phyloP scores from a whole-genome alignment of 2,797 vertebrate species.

The Schizopygopsis pylzovi region DNA sequence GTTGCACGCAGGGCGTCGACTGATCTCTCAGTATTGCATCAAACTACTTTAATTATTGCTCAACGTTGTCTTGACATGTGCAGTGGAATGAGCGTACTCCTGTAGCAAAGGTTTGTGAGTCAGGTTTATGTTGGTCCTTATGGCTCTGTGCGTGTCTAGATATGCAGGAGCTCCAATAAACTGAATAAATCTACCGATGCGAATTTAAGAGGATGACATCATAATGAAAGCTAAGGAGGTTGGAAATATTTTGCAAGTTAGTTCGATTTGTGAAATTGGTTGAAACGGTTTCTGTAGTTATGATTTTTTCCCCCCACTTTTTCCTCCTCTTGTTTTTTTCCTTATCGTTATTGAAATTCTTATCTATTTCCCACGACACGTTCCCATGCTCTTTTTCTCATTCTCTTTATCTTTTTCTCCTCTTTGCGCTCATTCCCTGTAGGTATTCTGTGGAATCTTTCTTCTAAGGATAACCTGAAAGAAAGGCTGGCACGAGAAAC shows the following conservation, averaged over 20 bases:
- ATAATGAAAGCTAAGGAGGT: background rate
- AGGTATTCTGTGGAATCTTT: conserved; percentile 99
- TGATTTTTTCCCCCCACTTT: background rate
- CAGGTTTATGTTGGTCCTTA: background rate
- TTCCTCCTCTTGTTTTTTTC: background rate
- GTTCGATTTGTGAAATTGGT: background rate
- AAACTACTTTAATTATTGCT: conserved; percentile 39
- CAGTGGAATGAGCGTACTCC: conserved; percentile 32
- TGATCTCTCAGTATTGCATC: conserved; percentile 25
- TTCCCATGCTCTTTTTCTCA: background rate
- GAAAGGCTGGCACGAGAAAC: conserved; percentile 84
- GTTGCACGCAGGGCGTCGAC: conserved; percentile 48
- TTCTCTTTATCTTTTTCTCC: background rate
- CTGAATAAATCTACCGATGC: background rate
- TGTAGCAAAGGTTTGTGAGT: conserved; percentile 6
- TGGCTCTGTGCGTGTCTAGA: conserved; percentile 28
- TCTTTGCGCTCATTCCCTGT: conserved; percentile 23
- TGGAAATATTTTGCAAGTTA: background rate
- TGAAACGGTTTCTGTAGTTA: background rate
- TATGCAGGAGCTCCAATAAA: background rate
- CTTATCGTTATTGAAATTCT: conserved; percentile 33
- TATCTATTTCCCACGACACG: conserved; percentile 23
- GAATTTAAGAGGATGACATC: background rate
- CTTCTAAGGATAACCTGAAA: conserved; percentile 93
- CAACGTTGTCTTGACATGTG: conserved; percentile 55